Percentiles rank a stretch among this genome's conserved stretches.
phyloP scores from a whole-genome alignment of 92 coral and sea anemone genomes.

The Meandrina meandrites region DNA sequence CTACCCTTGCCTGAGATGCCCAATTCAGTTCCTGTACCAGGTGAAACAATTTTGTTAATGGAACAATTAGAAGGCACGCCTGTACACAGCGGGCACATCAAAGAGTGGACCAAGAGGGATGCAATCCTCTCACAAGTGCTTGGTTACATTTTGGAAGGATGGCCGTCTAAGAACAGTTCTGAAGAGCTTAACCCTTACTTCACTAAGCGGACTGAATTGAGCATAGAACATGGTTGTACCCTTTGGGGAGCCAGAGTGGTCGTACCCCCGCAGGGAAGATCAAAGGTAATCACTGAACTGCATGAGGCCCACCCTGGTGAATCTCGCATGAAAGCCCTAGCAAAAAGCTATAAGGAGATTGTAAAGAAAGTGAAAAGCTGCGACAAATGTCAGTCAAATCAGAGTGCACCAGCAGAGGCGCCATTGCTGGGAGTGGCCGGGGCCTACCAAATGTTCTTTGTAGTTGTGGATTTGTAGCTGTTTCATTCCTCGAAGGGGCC shows the following conservation, averaged over 20 bases:
- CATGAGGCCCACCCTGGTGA: slow-evolving; percentile 68
- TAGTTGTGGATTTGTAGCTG: no score
- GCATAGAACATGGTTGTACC: slow-evolving; percentile 65
- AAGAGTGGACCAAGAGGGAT: slow-evolving; percentile 57
- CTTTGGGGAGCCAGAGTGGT: slow-evolving; percentile 62
- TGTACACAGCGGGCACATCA: slow-evolving; percentile 54
- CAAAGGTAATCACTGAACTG: slow-evolving; percentile 39
- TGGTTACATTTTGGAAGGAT: slow-evolving; percentile 47
- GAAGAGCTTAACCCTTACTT: slow-evolving; percentile 46
- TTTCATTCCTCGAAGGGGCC: no score
- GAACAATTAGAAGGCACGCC: slow-evolving; percentile 56
- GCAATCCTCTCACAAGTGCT: slow-evolving; percentile 58
- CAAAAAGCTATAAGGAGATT: slow-evolving; percentile 49
- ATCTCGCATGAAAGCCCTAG: slow-evolving; percentile 54
- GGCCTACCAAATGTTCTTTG: no score
- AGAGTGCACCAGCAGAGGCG: slow-evolving; percentile 54
- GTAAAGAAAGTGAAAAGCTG: slow-evolving; percentile 49
- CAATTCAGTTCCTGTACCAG: slow-evolving; percentile 40
- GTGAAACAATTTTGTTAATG: slow-evolving; percentile 61
- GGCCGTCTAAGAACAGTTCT: slow-evolving; percentile 43
- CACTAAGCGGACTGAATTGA: slow-evolving; percentile 50
- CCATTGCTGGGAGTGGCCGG: slow-evolving; percentile 61
- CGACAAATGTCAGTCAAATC: no score
- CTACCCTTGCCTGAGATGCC: slow-evolving; percentile 57
- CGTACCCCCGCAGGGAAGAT: slow-evolving; percentile 58